Evolutionary conservation across 2,888 invertebrate genomes (phyloP).

Genomic region (Scelioninae gen. 2): DNA sequence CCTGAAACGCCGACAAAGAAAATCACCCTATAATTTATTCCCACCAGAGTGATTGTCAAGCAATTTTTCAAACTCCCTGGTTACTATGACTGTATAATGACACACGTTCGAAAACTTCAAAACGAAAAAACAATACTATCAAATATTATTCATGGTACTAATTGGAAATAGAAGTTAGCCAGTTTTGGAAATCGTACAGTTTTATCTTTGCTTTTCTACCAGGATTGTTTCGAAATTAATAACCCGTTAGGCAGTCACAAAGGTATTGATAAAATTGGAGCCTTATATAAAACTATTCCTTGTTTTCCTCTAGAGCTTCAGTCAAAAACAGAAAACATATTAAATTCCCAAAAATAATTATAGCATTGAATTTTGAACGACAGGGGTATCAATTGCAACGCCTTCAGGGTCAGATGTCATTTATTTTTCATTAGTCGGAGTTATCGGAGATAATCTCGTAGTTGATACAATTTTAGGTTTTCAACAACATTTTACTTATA

Average conservation of each 20-base stretch:
- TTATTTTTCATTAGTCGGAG: constrained; percentile 10
- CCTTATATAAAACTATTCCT: constrained; percentile 52
- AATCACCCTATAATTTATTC: constrained; percentile 34
- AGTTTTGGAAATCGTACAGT: constrained; percentile 29
- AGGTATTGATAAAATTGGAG: constrained; percentile 55
- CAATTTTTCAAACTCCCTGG: constrained; percentile 49
- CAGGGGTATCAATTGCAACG: constrained; percentile 20
- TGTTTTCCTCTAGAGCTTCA: constrained; percentile 51
- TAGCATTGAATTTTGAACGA: constrained; percentile 25
- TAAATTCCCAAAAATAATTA: constrained; percentile 23
- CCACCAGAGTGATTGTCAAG: constrained; percentile 33
- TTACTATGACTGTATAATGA: constrained; percentile 11
- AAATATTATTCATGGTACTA: constrained; percentile 46
- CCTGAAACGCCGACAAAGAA: constrained; percentile 12
- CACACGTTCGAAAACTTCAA: constrained; percentile 37
- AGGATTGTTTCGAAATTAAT: constrained; percentile 59
- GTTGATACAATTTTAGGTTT: no score
- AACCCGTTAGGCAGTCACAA: constrained; percentile 57
- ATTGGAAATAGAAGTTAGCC: constrained; percentile 35
- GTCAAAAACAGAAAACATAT: constrained; percentile 44
- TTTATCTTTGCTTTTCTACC: constrained; percentile 55
- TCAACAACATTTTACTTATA: no score
- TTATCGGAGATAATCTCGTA: constrained; percentile 30
- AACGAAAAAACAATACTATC: constrained; percentile 24
- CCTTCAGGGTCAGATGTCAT: constrained; percentile 1